A percentile compares a stretch with the other conserved stretches of the same genome.
Conservation (phyloP, 2,888 invertebrate genomes). For the Papilio demoleus region DNA sequence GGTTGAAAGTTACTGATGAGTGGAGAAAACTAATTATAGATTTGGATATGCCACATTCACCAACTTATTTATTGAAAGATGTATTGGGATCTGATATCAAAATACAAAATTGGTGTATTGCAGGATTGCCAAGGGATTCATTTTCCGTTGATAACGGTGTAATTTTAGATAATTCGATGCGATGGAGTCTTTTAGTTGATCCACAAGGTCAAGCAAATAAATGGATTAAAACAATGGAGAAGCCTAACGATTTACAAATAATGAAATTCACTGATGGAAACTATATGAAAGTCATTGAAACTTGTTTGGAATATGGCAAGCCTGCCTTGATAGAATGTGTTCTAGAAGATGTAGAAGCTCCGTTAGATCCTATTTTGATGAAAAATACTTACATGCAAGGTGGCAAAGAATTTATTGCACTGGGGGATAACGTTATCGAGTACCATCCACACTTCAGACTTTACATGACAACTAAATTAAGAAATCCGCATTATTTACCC, state of each 20-base stretch:
- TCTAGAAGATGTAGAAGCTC: slow-evolving; percentile 90
- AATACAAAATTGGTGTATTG: slow-evolving; percentile 93
- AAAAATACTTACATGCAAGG: slow-evolving; percentile 90
- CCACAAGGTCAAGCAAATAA: slow-evolving; percentile 93
- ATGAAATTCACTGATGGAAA: slow-evolving; percentile 89
- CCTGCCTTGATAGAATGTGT: slow-evolving; percentile 91
- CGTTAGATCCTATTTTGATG: slow-evolving; percentile 89
- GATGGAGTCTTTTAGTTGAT: slow-evolving; percentile 92
- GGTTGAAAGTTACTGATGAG: slow-evolving; percentile 83
- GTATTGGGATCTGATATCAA: slow-evolving; percentile 93
- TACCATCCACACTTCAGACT: slow-evolving; percentile 90
- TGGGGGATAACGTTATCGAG: slow-evolving; percentile 91
- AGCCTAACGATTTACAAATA: slow-evolving; percentile 86
- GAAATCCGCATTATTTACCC: slow-evolving; percentile 93
- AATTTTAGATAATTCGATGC: slow-evolving; percentile 90
- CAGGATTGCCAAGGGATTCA: slow-evolving; percentile 90
- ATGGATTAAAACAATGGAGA: slow-evolving; percentile 94
- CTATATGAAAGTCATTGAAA: slow-evolving; percentile 90
- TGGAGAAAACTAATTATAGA: slow-evolving; percentile 89
- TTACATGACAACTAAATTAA: slow-evolving; percentile 91
- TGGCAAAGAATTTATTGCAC: slow-evolving; percentile 88
- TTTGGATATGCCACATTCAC: slow-evolving; percentile 90
- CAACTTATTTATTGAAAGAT: slow-evolving; percentile 87
- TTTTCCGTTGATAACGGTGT: slow-evolving; percentile 94
- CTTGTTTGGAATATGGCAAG: slow-evolving; percentile 89